Conservation (phyloP, 1,140 invertebrate species). For the Drosophila kikkawai region DNA sequence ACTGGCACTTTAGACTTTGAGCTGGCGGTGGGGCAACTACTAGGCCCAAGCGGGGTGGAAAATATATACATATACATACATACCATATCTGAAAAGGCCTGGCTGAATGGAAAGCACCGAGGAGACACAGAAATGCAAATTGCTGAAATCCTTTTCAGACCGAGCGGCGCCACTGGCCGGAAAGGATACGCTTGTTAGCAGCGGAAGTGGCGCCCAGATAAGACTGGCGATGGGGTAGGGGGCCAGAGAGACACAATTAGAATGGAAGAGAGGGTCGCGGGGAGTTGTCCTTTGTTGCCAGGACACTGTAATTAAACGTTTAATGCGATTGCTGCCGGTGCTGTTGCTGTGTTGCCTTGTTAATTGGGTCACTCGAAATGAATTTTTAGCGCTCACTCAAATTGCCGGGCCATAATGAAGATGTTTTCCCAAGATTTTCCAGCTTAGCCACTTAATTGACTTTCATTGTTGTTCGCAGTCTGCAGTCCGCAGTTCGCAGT, state of each 20-base stretch:
- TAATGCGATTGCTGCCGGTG: conserved; percentile 56
- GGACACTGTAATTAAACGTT: conserved; percentile 54
- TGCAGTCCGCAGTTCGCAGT: background rate
- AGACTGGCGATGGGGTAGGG: background rate
- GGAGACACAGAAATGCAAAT: conserved; percentile 33
- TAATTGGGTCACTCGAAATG: conserved; percentile 74
- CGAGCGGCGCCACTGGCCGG: conserved; percentile 42
- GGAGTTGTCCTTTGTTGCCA: conserved; percentile 19
- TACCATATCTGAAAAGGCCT: conserved; percentile 11
- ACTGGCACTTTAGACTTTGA: conserved; percentile 14
- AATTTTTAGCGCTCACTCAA: conserved; percentile 75
- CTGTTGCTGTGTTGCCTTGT: conserved; percentile 19
- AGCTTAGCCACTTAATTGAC: conserved; percentile 77
- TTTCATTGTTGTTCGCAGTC: conserved; percentile 50
- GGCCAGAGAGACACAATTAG: conserved; percentile 1
- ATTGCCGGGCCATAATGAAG: conserved; percentile 59
- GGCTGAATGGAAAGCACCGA: background rate
- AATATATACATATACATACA: conserved; percentile 1
- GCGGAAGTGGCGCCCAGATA: conserved; percentile 64
- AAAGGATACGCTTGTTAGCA: conserved; percentile 79
- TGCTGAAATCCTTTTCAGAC: conserved; percentile 56
- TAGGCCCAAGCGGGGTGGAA: background rate
- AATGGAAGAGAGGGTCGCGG: background rate
- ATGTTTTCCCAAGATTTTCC: conserved; percentile 57
- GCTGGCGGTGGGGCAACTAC: background rate